Base-by-base conservation (phyloP, 2,888 invertebrate genomes). In the Brachypterus glaber region DNA sequence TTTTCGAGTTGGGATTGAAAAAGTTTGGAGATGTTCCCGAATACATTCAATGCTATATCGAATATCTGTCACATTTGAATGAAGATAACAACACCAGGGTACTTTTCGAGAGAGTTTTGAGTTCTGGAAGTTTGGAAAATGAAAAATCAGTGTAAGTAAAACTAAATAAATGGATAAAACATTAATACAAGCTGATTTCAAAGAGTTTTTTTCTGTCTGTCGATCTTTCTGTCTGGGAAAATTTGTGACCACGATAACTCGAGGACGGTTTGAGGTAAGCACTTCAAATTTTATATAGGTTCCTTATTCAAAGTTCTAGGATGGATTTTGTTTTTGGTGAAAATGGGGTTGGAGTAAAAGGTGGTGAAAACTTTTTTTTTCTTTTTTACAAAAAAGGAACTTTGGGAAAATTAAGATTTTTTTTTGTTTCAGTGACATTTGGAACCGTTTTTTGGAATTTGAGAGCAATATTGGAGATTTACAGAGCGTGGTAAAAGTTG, bases 61-160 rank as follows among this genome's bases (percentile, higher is more conserved):
- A 98, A 64, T 98, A 96, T 56, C 67, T 96, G 37, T 92, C 95
- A 5, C 96, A 97, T 78, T 71, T 98, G 26, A 99, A 99, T 64
- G 97, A 98, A 78, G 98, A 99, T 62, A 99, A 99, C 66, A 98
- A 99, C 65, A 99, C 98, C 0, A 73, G 98, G 35, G 98, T 99
- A n/a, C 69, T 99, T 27, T 99, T 97, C 68, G 98, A 98, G 64
- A 71, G 97, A 11, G 93, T 98, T 2, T 71, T 98, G 1, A 91
- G 93, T 0, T 91, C 93, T 0, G 92, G 91, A 30, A 88, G 85
- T 42, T 68, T 98, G 30, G 82, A 88, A 51, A 81, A 88, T 0
- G 92, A 95, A 58, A 85, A 90, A 64, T 92, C 93, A 3, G 86
- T 91, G 69, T 81, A 74, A 70, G 77, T 70, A 21, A 21, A 21